Evolutionary conservation across 2,797 vertebrate species (phyloP), one percentile per base, ranked within the genome.

Genomic region (Linurgus olivaceus): DNA sequence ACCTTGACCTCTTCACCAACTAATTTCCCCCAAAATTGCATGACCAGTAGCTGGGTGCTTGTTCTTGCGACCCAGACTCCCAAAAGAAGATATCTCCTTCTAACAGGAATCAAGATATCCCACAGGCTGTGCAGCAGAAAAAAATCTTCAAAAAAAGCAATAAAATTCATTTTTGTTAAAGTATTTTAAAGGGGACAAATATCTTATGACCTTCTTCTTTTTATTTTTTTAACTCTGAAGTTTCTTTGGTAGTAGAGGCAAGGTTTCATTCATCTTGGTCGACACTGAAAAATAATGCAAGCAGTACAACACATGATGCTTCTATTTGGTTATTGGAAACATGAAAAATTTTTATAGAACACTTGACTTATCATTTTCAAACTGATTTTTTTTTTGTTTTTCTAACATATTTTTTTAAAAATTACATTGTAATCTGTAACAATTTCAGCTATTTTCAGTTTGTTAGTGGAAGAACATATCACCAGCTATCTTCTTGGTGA

Each of bases 281-380:
- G 81, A 79, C 26, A 47, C 26, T 74, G 82, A n/a, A 76, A 91
- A 84, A 81, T 58, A 86, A 74, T 57, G 17, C 17, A 90, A 85
- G 28, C 17, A 47, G 13, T 68, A 59, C 25, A 79, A 73, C 10
- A 78, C 13, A 59, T 75, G 26, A 6, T n/a, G 3, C 12, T 83
- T 67, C 16, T 80, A 24, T 82, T 33, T 80, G 19, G 31, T 40
- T 78, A 54, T 13, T 62, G n/a, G 77, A 93, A 96, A 81, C 26
- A 63, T 11, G 3, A 89, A 55, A 9, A 66, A 37, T 23, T 50
- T 75, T 72, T 90, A 63, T 9, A 81, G 33, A 89, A 80, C 2
- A 3, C 35, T 47, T 83, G n/a, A 80, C 54, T 80, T 88, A 52
- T 24, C 5, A 17, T 65, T 90, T 82, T 47, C 37, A 92, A 47